These are phyloP conservation scores for Cetoscarus ocellatus DNA, from an alignment of 2,797 vertebrate genomes.

Conservation along the genomic window DNA sequence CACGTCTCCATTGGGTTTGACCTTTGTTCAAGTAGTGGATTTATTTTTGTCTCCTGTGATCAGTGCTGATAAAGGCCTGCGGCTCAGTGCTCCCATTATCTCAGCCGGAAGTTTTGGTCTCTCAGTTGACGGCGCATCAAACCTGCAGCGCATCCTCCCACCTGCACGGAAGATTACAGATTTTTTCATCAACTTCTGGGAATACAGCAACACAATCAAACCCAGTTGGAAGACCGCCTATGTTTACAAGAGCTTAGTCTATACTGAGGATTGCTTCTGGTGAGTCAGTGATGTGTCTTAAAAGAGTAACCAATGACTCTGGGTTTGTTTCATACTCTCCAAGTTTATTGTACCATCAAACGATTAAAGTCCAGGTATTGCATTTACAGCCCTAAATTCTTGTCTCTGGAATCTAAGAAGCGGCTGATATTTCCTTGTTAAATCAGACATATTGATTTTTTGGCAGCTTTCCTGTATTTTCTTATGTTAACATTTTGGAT, in stretches of 20 bases:
- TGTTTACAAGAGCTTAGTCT: constrained; percentile 86
- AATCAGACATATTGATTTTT: not conserved
- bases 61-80: constrained; percentile 83
- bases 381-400: not conserved
- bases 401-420: not conserved
- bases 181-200: constrained; percentile 91
- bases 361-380: not conserved
- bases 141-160: constrained; percentile 90
- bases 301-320: not conserved
- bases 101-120: constrained; percentile 94
- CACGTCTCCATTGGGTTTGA: not conserved
- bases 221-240: constrained; percentile 86
- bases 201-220: constrained; percentile 69
- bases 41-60: not conserved
- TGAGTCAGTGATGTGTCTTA: constrained; percentile 69
- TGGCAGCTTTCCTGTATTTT: not conserved
- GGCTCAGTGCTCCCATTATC: constrained; percentile 87
- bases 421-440: not conserved
- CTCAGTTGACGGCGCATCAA: constrained; percentile 89
- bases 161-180: constrained; percentile 90
- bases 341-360: not conserved
- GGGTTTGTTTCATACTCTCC: not conserved
- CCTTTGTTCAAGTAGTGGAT: not conserved
- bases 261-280: constrained; percentile 92
- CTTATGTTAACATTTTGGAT: no score